These are phyloP conservation scores for Lucilia cuprina DNA, from an alignment of 1,140 invertebrate species.

Conservation along the genomic window DNA sequence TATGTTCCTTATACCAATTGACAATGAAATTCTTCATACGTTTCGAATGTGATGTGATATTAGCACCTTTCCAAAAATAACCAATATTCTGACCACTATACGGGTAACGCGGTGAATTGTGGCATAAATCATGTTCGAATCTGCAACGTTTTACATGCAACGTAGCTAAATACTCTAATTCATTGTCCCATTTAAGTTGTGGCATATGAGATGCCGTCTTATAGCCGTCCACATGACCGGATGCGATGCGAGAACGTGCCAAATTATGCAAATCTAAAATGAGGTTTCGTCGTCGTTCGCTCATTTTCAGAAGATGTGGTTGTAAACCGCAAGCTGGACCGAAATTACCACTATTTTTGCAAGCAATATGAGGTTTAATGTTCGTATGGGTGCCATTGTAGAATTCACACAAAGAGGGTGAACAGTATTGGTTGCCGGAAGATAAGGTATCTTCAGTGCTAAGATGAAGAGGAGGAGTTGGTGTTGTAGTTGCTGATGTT, in stretches of 20 bases:
- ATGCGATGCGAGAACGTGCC: constrained; percentile 50
- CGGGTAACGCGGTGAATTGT: constrained; percentile 49
- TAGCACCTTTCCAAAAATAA: constrained; percentile 55
- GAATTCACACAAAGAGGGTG: constrained; percentile 44
- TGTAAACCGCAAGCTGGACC: constrained; percentile 43
- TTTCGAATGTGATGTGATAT: constrained; percentile 56
- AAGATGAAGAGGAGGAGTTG: neutral
- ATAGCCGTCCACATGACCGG: constrained; percentile 49
- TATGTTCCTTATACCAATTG: constrained; percentile 55
- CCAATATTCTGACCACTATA: constrained; percentile 58
- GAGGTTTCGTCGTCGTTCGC: constrained; percentile 48
- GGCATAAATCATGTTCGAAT: constrained; percentile 55
- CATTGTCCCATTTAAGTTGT: constrained; percentile 53
- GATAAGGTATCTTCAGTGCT: neutral
- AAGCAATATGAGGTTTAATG: constrained; percentile 48
- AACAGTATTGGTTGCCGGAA: constrained; percentile 32
- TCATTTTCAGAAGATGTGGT: constrained; percentile 54
- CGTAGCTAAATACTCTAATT: constrained; percentile 52
- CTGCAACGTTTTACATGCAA: constrained; percentile 53
- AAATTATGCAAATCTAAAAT: constrained; percentile 57
- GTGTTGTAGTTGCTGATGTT: neutral
- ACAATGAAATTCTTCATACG: constrained; percentile 57
- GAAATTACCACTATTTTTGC: constrained; percentile 51
- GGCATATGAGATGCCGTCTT: constrained; percentile 50
- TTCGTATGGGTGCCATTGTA: constrained; percentile 54